Evolutionary conservation across 2,113 vertebrate species (phyloP).

Genomic region (Mesembrinibis cayennensis): DNA sequence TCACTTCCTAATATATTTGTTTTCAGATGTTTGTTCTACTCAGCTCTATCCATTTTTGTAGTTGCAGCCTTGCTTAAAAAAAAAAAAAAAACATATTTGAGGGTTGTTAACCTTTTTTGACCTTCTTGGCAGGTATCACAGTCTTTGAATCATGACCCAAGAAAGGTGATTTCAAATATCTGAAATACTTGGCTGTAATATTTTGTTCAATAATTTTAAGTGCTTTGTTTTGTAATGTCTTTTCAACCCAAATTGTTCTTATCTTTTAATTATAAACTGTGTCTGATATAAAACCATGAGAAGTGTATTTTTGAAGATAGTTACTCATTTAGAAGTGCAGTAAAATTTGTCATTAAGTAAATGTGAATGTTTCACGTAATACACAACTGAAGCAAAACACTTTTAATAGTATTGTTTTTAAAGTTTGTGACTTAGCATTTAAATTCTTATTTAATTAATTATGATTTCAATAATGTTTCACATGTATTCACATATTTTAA

Average conservation of each 20-base stretch:
- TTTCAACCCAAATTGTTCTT: conserved; percentile 57
- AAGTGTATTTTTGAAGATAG: conserved; percentile 72
- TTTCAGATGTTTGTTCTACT: conserved; percentile 27
- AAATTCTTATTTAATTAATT: conserved; percentile 37
- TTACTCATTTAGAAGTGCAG: conserved; percentile 56
- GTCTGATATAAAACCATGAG: conserved; percentile 51
- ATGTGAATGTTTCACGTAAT: conserved; percentile 30
- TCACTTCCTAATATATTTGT: conserved; percentile 68
- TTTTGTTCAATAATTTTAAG: conserved; percentile 50
- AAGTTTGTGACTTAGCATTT: conserved; percentile 27
- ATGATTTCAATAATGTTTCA: conserved; percentile 50
- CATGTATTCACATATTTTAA: conserved; percentile 58
- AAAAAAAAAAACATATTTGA: conserved; percentile 37
- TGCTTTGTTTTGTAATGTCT: conserved; percentile 70
- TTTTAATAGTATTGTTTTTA: conserved; percentile 42
- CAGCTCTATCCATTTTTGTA: conserved; percentile 53
- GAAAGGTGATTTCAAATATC: conserved; percentile 63
- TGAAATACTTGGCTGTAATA: conserved; percentile 66
- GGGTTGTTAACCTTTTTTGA: conserved; percentile 47
- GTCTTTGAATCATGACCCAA: conserved; percentile 60
- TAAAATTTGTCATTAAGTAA: conserved; percentile 57
- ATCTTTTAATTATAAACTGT: conserved; percentile 52
- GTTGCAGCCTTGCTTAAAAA: conserved; percentile 64
- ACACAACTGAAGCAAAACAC: neutral
- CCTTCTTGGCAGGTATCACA: conserved; percentile 29